These are phyloP conservation scores for Noctua janthe DNA, from an alignment of 2,888 invertebrate species.

Conservation along the genomic window DNA sequence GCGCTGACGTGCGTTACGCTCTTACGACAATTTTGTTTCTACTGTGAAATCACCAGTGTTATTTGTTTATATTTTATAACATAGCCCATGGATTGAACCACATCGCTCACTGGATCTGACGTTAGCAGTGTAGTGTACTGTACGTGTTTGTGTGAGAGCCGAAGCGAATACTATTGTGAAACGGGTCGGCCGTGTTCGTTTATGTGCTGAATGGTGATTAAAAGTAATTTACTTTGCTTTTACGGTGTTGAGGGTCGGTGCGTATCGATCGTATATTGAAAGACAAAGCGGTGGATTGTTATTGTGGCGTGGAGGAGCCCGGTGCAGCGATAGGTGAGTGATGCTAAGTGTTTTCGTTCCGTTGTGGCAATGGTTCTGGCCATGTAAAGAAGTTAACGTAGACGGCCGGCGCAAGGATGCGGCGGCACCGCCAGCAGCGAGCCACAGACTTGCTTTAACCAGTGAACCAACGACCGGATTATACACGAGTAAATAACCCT, in stretches of 20 bases:
- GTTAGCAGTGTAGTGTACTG: slow-evolving; percentile 81
- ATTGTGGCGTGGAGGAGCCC: slow-evolving; percentile 77
- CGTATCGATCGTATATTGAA: slow-evolving; percentile 87
- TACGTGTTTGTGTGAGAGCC: slow-evolving; percentile 80
- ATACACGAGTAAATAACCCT: slow-evolving; percentile 38
- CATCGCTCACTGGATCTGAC: slow-evolving; percentile 79
- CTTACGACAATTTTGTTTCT: slow-evolving; percentile 80
- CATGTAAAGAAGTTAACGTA: slow-evolving; percentile 58
- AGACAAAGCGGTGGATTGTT: slow-evolving; percentile 87
- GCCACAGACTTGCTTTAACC: slow-evolving; percentile 64
- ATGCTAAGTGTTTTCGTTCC: slow-evolving; percentile 66
- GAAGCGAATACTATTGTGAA: slow-evolving; percentile 80
- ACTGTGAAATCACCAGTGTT: slow-evolving; percentile 86
- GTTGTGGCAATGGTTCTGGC: slow-evolving; percentile 64
- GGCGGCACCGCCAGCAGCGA: slow-evolving; percentile 49
- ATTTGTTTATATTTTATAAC: slow-evolving; percentile 87
- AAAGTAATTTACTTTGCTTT: slow-evolving; percentile 88
- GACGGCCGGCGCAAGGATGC: slow-evolving; percentile 62
- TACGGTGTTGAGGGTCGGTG: slow-evolving; percentile 86
- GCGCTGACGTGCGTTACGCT: slow-evolving; percentile 88
- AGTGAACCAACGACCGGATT: slow-evolving; percentile 49
- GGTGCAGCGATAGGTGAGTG: slow-evolving; percentile 81
- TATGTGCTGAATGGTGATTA: slow-evolving; percentile 89
- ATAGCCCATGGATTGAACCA: slow-evolving; percentile 81
- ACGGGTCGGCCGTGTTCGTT: slow-evolving; percentile 85